Base-by-base conservation (phyloP, 1,140 invertebrate species). In the Lysiphlebus fabarum region DNA sequence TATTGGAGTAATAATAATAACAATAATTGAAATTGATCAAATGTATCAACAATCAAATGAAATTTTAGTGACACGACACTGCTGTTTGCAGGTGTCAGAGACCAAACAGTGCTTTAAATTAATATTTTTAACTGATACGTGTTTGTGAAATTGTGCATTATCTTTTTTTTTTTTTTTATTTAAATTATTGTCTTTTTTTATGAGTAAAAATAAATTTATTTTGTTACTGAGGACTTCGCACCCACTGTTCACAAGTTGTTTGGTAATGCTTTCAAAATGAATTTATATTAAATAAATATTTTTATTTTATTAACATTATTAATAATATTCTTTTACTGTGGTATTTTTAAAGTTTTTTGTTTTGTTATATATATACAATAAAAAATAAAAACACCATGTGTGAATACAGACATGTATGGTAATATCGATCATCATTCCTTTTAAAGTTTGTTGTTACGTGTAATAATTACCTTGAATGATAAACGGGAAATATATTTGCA, bases 111-210 rank as follows among this genome's bases (percentile, higher is more conserved):
- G 2, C 6, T 45, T n/a, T 45, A 7, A 33, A 11, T 33, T 6
- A 49, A 33, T 36, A 17, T 10, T 34, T 33, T 34, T 1, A 33
- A 8, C 47, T 49, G 47, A 34, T 34, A 26, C 26, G 26, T 49
- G 33, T 11, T 49, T 49, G 47, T 49, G 47, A 49, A 49, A 49
- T 49, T 33, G 47, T 49, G 11, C 17, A 5, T 49, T 34, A 33
- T 33, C 9, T 33, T 34, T 26, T 33, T 49, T 36, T 36, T 33
- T 7, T 49, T 10, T 8, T 40, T 40, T 17, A 2, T 40, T 40
- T 40, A 40, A 8, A 2, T 40, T 40, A 40, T 40, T 40, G 17
- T 40, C 38, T 40, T 4, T 40, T 8, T 8, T 40, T 8, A 1
- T 40, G 7, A 40, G 38, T 7, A 40, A 40, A 40, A 40, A n/a